Evolutionary conservation across 2,113 vertebrate genomes (phyloP).

Genomic region (Beaufortia kweichowensis): DNA sequence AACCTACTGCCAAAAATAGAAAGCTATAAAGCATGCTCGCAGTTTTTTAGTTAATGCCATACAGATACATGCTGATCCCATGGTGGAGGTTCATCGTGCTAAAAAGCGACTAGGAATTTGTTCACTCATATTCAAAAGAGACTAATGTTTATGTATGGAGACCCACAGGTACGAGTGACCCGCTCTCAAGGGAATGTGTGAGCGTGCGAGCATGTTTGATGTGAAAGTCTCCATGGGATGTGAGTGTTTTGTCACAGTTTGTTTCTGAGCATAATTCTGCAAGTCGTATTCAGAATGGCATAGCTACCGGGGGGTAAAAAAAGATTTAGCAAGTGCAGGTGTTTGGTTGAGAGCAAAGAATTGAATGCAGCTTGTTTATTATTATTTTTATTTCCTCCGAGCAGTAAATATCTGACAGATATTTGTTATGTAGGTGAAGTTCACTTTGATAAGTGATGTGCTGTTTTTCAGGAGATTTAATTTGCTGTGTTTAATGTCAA

Average conservation of each 20-base stretch:
- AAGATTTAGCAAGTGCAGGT: neutral
- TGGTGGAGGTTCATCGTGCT: conserved; percentile 7
- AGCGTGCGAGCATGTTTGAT: conserved; percentile 28
- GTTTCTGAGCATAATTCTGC: conserved; percentile 23
- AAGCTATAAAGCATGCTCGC: neutral
- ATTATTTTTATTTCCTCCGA: neutral
- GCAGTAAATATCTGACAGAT: neutral
- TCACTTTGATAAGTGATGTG: neutral
- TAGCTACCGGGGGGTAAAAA: neutral
- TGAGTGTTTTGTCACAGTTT: conserved; percentile 34
- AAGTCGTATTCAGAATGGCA: conserved; percentile 7
- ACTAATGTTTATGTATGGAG: conserved; percentile 43
- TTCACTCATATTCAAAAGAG: conserved; percentile 8
- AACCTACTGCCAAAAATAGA: conserved; percentile 17
- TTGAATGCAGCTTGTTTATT: conserved; percentile 23
- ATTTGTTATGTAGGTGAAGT: neutral
- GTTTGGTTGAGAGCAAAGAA: conserved; percentile 2
- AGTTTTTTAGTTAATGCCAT: conserved; percentile 1
- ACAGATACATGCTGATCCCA: conserved; percentile 31
- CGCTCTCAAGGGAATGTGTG: neutral
- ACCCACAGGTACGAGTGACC: conserved; percentile 41
- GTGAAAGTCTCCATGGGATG: conserved; percentile 27
- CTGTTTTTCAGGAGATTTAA: neutral
- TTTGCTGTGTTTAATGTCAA: conserved; percentile 1
- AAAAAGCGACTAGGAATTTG: conserved; percentile 1